Conservation (phyloP, 2,888 invertebrate species). For the Caradrina kadenii region DNA sequence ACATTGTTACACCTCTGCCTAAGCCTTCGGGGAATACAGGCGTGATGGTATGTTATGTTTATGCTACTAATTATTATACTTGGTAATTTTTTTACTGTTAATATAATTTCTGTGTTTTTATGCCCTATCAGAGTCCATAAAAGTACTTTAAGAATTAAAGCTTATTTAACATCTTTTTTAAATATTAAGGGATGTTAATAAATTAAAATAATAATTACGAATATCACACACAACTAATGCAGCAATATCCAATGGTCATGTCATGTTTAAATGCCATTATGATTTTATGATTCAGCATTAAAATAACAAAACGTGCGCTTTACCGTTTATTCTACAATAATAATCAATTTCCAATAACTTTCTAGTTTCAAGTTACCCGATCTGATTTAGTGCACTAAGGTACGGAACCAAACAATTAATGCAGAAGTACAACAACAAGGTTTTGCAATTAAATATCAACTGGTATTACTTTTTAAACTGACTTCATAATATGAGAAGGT, state of each 20-base stretch:
- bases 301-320: slow-evolving; percentile 40
- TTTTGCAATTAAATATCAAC: not conserved
- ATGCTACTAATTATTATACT: too few relatives aligned
- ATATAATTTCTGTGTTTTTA: too few relatives aligned
- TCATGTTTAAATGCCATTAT: slow-evolving; percentile 14
- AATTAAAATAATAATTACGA: too few relatives aligned
- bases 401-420: not conserved
- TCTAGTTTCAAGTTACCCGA: slow-evolving; percentile 38
- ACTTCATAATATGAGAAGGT: too few relatives aligned
- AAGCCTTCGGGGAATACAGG: too few relatives aligned
- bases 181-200: too few relatives aligned
- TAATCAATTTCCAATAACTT: slow-evolving; percentile 51
- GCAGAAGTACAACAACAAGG: slow-evolving; percentile 14
- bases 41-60: too few relatives aligned
- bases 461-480: too few relatives aligned
- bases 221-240: too few relatives aligned
- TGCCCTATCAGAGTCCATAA: not conserved
- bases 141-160: not conserved
- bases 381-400: slow-evolving; percentile 30
- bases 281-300: slow-evolving; percentile 22
- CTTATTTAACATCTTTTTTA: not conserved
- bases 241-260: too few relatives aligned
- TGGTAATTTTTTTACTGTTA: too few relatives aligned
- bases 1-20: too few relatives aligned
- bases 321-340: slow-evolving; percentile 32